Conservation (phyloP, 2,113 vertebrate genomes). For the Lepus europaeus region DNA sequence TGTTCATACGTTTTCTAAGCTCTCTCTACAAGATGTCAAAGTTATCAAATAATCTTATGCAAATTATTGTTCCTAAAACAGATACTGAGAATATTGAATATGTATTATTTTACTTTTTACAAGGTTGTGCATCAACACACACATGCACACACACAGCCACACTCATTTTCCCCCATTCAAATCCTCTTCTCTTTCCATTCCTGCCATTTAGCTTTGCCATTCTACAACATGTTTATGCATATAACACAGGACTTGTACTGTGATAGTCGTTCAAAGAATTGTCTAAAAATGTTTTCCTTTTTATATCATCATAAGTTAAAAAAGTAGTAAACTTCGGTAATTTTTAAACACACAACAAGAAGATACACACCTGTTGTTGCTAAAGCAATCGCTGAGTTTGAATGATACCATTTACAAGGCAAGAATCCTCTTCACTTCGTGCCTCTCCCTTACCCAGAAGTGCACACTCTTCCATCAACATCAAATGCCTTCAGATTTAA, state of each 20-base stretch:
- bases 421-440: background rate
- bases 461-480: background rate
- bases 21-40: background rate
- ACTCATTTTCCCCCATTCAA: background rate
- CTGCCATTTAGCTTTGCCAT: background rate
- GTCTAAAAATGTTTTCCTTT: background rate
- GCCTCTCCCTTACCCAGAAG: background rate
- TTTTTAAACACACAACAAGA: too few relatives aligned
- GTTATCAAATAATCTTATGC: background rate
- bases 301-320: background rate
- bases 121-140: background rate
- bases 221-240: background rate
- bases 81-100: background rate
- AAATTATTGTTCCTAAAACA: background rate
- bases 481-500: background rate
- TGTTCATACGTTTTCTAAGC: background rate
- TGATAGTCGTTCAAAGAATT: background rate
- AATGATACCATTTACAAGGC: background rate
- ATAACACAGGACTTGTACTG: background rate
- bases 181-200: background rate
- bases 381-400: background rate
- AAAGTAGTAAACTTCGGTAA: background rate
- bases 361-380: too few relatives aligned
- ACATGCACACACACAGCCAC: background rate
- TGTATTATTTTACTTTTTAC: background rate